These are phyloP conservation scores for Melanargia galathea DNA, from an alignment of 2,888 invertebrate genomes.

Conservation along the genomic window DNA sequence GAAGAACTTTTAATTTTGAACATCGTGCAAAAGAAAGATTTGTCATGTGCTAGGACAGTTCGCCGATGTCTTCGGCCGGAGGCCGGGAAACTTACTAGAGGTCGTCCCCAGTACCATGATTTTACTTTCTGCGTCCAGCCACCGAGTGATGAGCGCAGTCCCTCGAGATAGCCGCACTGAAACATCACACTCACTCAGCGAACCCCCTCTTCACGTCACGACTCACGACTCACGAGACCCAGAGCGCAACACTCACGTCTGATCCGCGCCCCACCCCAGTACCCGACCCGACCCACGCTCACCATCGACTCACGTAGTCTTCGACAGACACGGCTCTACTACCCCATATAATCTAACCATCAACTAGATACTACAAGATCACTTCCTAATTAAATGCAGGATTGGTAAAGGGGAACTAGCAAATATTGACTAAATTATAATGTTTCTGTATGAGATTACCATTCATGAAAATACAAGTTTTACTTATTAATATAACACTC, in stretches of 20 bases:
- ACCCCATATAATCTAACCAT: slow-evolving; percentile 31
- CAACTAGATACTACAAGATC: slow-evolving; percentile 33
- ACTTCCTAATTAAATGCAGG: slow-evolving; percentile 35
- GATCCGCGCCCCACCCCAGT: neutral
- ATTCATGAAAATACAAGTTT: slow-evolving; percentile 29
- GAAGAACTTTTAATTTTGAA: slow-evolving; percentile 49
- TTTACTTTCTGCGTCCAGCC: slow-evolving; percentile 98
- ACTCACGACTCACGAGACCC: slow-evolving; percentile 4
- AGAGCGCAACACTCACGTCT: neutral
- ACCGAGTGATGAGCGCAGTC: slow-evolving; percentile 96
- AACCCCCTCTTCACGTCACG: slow-evolving; percentile 54
- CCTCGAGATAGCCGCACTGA: slow-evolving; percentile 96
- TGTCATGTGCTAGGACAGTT: slow-evolving; percentile 78
- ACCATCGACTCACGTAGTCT: neutral
- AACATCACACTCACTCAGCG: slow-evolving; percentile 83
- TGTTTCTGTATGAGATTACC: slow-evolving; percentile 31
- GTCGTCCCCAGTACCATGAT: slow-evolving; percentile 98
- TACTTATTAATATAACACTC: slow-evolving; percentile 31
- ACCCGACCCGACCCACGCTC: no score
- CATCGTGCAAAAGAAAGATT: slow-evolving; percentile 78
- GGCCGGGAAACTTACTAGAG: slow-evolving; percentile 92
- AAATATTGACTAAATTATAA: slow-evolving; percentile 35
- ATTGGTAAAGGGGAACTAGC: slow-evolving; percentile 35
- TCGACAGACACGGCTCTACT: neutral
- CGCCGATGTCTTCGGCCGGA: slow-evolving; percentile 69